Percentiles rank a stretch among this genome's conserved stretches.
Evolutionary conservation across 2,797 vertebrate genomes (phyloP).

Genomic region (Acrossocheilus fasciatus): DNA sequence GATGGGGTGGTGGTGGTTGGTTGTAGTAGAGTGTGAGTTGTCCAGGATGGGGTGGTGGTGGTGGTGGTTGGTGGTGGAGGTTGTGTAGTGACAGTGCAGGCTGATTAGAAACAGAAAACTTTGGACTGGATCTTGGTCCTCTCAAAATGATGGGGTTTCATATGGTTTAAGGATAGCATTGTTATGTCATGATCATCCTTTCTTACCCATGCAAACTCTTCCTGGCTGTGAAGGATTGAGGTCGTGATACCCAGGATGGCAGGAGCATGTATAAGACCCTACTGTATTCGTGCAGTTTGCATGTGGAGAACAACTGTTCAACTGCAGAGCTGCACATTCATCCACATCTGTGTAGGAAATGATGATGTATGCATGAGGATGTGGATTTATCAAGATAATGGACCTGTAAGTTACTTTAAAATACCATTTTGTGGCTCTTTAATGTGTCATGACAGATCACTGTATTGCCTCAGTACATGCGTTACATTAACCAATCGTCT

Average conservation of each 20-base stretch:
- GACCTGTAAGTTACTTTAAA: too few species aligned
- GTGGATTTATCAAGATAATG: neutral
- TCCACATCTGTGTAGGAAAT: conserved; percentile 72
- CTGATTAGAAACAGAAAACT: conserved; percentile 24
- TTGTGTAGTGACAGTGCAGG: neutral
- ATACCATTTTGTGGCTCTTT: too few species aligned
- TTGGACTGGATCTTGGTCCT: neutral
- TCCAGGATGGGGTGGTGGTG: neutral
- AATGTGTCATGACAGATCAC: too few species aligned
- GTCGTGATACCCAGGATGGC: conserved; percentile 67
- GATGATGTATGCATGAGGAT: neutral
- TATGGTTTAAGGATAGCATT: neutral
- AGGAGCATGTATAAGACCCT: conserved; percentile 75
- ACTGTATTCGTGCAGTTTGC: conserved; percentile 73
- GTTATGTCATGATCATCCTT: neutral
- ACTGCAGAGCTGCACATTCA: conserved; percentile 70
- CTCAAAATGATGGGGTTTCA: neutral
- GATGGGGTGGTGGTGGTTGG: neutral
- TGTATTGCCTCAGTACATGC: too few species aligned
- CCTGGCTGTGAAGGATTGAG: conserved; percentile 65
- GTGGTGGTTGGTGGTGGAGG: neutral
- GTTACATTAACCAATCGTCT: too few species aligned
- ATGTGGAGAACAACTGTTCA: conserved; percentile 69
- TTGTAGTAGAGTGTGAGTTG: neutral
- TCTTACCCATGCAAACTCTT: conserved; percentile 69